These are phyloP conservation scores for Arctia plantaginis DNA, from an alignment of 2,888 invertebrate species.

Conservation along the genomic window DNA sequence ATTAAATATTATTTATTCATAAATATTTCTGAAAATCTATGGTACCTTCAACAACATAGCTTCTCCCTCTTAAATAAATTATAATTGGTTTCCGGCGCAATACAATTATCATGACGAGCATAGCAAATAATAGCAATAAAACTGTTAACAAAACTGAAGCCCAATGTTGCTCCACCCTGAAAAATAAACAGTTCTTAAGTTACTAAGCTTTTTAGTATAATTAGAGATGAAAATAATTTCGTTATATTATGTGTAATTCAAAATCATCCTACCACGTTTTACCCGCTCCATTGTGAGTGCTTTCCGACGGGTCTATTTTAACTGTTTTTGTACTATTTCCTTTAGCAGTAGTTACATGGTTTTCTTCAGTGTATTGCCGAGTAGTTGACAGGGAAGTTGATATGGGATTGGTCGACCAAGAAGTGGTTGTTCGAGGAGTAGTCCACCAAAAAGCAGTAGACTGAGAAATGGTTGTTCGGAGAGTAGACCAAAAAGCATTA, in stretches of 20 bases:
- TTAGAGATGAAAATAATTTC: too few relatives aligned
- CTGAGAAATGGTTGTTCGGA: background rate
- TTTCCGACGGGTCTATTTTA: background rate
- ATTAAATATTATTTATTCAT: too few relatives aligned
- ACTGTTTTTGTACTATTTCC: background rate
- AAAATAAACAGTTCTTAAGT: background rate
- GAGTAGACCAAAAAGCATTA: background rate
- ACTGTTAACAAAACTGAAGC: conserved; percentile 3
- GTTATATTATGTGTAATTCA: background rate
- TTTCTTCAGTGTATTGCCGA: background rate
- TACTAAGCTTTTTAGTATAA: background rate
- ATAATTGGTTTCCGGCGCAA: conserved; percentile 27
- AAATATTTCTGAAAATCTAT: background rate
- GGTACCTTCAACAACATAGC: conserved; percentile 46
- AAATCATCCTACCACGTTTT: conserved; percentile 2
- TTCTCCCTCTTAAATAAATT: conserved; percentile 40
- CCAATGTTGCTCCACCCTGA: conserved; percentile 11
- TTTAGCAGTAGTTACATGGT: background rate
- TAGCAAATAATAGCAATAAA: background rate
- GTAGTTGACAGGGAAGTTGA: background rate
- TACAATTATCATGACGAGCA: conserved; percentile 21
- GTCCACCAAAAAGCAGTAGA: background rate
- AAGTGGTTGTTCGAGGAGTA: background rate
- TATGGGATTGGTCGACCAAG: background rate
- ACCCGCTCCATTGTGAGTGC: background rate